Evolutionary conservation across 2,797 vertebrate species (phyloP).

Genomic region (Oceanodroma leucorhoa): DNA sequence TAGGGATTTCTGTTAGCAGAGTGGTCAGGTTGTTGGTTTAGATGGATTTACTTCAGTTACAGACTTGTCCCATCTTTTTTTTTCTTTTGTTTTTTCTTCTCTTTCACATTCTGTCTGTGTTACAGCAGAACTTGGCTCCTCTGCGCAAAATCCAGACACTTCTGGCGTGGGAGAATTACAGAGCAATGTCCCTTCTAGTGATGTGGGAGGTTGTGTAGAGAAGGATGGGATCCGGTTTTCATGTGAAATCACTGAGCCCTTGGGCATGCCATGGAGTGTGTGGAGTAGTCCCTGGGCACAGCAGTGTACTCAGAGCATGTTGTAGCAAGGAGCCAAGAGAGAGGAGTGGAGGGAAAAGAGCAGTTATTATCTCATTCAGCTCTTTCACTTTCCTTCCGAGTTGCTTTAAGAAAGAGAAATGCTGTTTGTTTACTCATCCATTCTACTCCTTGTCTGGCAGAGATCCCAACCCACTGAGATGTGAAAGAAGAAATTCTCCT

Average conservation of each 20-base stretch:
- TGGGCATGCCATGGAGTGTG: neutral
- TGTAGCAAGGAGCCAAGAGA: neutral
- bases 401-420: slow-evolving; percentile 13
- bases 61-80: neutral
- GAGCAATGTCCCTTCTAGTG: neutral
- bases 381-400: neutral
- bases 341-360: neutral
- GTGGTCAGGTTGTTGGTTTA: neutral
- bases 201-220: neutral
- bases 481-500: slow-evolving; percentile 12
- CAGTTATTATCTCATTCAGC: neutral
- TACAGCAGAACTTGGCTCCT: neutral
- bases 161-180: neutral
- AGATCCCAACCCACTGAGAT: neutral
- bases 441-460: neutral
- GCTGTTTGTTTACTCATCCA: neutral
- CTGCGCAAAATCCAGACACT: neutral
- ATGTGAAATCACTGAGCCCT: neutral
- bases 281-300: neutral
- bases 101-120: neutral
- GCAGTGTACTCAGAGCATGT: neutral
- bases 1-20: neutral
- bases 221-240: neutral
- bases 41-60: neutral
- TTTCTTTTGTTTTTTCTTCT: neutral